These are phyloP conservation scores for Dryomyza anilis DNA, from an alignment of 2,888 invertebrate species.

Conservation along the genomic window DNA sequence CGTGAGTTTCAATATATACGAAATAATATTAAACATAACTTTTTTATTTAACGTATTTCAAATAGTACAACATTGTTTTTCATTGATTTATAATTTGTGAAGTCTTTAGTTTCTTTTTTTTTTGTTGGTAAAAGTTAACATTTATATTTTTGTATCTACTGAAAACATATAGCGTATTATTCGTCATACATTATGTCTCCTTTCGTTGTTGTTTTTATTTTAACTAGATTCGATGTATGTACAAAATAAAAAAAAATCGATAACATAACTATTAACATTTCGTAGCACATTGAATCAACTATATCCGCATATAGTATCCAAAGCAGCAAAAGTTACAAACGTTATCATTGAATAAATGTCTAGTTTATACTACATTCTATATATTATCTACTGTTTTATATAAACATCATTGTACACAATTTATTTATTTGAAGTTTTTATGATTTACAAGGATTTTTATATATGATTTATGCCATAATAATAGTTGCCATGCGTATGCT, in stretches of 20 bases:
- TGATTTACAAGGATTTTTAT: neutral
- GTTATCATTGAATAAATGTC: constrained; percentile 14
- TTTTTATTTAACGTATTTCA: constrained; percentile 1
- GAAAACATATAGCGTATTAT: too few relatives aligned
- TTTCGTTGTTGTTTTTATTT: neutral
- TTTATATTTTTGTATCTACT: too few relatives aligned
- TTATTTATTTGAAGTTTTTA: neutral
- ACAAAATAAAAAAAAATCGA: neutral
- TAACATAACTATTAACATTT: too few relatives aligned
- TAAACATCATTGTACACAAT: too few relatives aligned
- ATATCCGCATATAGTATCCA: neutral
- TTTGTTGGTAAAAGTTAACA: neutral
- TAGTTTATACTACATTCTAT: constrained; percentile 8
- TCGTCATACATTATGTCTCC: too few relatives aligned
- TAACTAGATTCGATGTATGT: constrained; percentile 18
- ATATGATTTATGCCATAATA: neutral
- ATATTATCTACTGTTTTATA: too few relatives aligned
- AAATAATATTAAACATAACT: neutral
- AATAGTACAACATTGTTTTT: neutral
- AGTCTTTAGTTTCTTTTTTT: neutral
- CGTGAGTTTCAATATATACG: constrained; percentile 80
- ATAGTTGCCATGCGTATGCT: neutral
- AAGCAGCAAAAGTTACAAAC: constrained; percentile 11
- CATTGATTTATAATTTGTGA: too few relatives aligned
- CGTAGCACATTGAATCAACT: constrained; percentile 34